Conservation (phyloP, 2,113 vertebrate species). For the Ciconia boyciana region DNA sequence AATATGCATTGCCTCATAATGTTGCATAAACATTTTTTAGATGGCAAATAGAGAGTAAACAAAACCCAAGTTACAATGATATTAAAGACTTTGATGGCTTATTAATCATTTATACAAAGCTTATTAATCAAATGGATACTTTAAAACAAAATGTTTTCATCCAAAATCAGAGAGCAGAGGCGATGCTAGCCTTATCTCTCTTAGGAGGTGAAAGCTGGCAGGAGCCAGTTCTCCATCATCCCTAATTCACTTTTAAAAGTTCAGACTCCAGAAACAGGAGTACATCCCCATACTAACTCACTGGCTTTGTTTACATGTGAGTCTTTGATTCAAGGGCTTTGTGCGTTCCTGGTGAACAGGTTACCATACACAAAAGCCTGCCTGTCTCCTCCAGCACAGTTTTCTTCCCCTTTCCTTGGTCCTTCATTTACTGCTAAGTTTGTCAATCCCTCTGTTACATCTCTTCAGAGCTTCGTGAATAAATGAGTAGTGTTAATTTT, state of each 20-base stretch:
- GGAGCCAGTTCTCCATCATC: background rate
- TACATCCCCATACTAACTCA: background rate
- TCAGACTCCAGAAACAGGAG: background rate
- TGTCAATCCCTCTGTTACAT: background rate
- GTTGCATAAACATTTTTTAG: conserved; percentile 60
- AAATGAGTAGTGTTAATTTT: background rate
- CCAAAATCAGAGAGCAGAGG: background rate
- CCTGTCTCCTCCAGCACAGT: background rate
- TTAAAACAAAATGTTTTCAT: background rate
- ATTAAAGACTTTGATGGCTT: conserved; percentile 32
- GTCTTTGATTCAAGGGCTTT: background rate
- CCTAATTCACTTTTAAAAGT: background rate
- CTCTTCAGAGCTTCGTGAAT: background rate
- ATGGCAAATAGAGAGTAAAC: conserved; percentile 46
- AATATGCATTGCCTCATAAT: conserved; percentile 24
- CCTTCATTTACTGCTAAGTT: background rate
- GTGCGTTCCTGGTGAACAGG: background rate
- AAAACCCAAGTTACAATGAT: conserved; percentile 25
- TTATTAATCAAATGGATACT: conserved; percentile 30
- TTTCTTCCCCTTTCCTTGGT: background rate
- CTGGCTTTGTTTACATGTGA: background rate
- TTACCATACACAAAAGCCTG: background rate
- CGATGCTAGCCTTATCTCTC: background rate
- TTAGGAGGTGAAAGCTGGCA: background rate
- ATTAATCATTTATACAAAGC: conserved; percentile 41